These are phyloP conservation scores for Romanogobio albipinnatus DNA, from an alignment of 2,113 vertebrate genomes.

Conservation along the genomic window DNA sequence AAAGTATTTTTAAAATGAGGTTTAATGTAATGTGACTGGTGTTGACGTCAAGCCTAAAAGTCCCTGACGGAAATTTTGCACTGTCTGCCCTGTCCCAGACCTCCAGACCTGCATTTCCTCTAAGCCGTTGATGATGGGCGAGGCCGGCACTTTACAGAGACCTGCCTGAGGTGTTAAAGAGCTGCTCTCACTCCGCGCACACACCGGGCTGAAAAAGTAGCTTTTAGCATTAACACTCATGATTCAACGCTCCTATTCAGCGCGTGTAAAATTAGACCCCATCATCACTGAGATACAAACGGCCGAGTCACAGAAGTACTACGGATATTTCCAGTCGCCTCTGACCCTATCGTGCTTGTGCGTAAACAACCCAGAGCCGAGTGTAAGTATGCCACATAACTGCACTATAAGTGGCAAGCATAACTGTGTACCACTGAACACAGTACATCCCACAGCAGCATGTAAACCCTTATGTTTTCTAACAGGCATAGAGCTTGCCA, in stretches of 20 bases:
- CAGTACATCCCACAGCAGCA: background rate
- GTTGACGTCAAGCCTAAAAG: conserved; percentile 10
- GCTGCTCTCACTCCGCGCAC: background rate
- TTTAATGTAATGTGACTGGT: background rate
- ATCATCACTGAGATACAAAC: conserved; percentile 19
- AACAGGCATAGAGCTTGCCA: background rate
- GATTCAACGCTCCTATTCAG: conserved; percentile 5
- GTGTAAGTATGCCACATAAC: background rate
- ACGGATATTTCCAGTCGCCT: conserved; percentile 12
- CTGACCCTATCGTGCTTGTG: conserved; percentile 24
- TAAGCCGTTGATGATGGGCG: conserved; percentile 18
- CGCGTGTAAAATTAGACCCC: background rate
- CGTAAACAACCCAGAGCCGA: background rate
- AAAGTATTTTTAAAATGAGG: background rate
- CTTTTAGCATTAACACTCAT: conserved; percentile 12
- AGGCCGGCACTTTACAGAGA: background rate
- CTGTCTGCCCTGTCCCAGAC: conserved; percentile 11
- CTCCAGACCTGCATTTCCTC: conserved; percentile 34
- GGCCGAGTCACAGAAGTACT: background rate
- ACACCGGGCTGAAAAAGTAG: background rate
- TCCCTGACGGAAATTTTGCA: background rate
- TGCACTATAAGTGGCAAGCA: background rate
- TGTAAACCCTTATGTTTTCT: background rate
- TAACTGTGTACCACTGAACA: conserved; percentile 2
- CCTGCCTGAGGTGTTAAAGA: conserved; percentile 41